phyloP scores from a whole-genome alignment of 2,113 vertebrate species.

The Mus spicilegus region DNA sequence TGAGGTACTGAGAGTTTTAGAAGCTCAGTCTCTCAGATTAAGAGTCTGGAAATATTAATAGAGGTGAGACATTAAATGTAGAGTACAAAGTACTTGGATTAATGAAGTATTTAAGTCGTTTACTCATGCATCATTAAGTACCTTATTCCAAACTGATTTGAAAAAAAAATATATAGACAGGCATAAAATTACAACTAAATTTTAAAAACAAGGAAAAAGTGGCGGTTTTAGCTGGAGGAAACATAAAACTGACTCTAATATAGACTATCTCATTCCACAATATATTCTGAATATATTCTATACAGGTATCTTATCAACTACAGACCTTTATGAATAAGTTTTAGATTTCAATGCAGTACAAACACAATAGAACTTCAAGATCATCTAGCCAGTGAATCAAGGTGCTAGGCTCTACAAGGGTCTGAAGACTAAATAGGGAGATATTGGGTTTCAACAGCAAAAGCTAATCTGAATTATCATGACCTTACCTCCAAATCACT shows the following conservation, averaged over 20 bases:
- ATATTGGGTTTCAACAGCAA: not conserved
- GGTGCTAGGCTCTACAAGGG: not conserved
- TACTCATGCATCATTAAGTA: not conserved
- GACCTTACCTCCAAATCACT: slow-evolving; percentile 96
- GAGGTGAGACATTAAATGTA: not conserved
- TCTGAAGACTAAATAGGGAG: fast-evolving
- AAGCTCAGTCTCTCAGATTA: not conserved
- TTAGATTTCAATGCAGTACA: not conserved
- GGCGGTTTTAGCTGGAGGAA: not conserved
- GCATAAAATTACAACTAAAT: not conserved
- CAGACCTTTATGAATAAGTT: not conserved
- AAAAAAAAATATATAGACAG: not conserved
- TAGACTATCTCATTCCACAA: not conserved
- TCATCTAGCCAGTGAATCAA: not conserved
- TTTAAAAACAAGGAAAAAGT: not conserved
- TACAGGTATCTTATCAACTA: not conserved
- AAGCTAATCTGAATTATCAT: not conserved
- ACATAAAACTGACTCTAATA: not conserved
- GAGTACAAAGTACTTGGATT: not conserved
- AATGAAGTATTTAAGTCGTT: not conserved
- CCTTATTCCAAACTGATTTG: not conserved
- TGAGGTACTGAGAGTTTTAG: not conserved
- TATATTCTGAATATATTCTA: not conserved
- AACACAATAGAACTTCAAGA: slow-evolving; percentile 24
- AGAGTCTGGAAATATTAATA: not conserved